A percentile compares a stretch with the other conserved stretches of the same genome.
Evolutionary conservation across 2,113 vertebrate genomes (phyloP).

Genomic region (Oryzias melastigma): DNA sequence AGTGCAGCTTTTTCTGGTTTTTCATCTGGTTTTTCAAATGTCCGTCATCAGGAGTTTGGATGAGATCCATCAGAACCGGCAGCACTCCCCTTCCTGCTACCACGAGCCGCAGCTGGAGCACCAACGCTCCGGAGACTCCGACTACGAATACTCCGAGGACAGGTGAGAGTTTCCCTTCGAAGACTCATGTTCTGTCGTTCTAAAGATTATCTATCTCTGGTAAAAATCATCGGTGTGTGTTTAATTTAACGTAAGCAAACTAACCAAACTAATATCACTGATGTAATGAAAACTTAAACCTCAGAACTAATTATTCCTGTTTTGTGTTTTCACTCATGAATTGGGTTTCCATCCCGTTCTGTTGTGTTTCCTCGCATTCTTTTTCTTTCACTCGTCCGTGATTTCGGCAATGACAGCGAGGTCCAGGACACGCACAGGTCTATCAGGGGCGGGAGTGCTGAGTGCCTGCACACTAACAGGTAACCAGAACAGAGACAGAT

Average conservation of each 20-base stretch:
- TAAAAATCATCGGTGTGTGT: conserved; percentile 1
- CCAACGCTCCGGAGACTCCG: conserved; percentile 85
- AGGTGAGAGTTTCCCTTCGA: conserved; percentile 77
- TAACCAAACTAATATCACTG: conserved; percentile 55
- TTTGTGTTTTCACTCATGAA: conserved; percentile 74
- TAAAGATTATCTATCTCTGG: no score
- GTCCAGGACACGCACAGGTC: conserved; percentile 97
- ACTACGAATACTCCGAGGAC: conserved; percentile 97
- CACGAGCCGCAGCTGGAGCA: conserved; percentile 88
- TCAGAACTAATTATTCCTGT: conserved; percentile 73
- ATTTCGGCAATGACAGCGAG: conserved; percentile 95
- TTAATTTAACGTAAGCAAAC: conserved; percentile 13
- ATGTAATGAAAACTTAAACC: conserved; percentile 64
- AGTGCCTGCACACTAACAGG: conserved; percentile 99
- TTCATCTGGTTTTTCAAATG: neutral
- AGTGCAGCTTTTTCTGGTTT: neutral
- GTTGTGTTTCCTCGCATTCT: conserved; percentile 76
- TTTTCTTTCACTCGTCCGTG: conserved; percentile 83
- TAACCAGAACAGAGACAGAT: conserved; percentile 70
- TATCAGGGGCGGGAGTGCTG: conserved; percentile 98
- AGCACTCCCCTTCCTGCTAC: conserved; percentile 91
- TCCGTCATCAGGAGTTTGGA: conserved; percentile 88
- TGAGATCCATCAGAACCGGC: conserved; percentile 96
- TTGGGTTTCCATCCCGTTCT: conserved; percentile 78
- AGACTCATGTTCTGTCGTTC: no score